A percentile compares a stretch with the other conserved stretches of the same genome.
Evolutionary conservation across 2,113 vertebrate genomes (phyloP).

Genomic region (Forbesichthys papilliferus): DNA sequence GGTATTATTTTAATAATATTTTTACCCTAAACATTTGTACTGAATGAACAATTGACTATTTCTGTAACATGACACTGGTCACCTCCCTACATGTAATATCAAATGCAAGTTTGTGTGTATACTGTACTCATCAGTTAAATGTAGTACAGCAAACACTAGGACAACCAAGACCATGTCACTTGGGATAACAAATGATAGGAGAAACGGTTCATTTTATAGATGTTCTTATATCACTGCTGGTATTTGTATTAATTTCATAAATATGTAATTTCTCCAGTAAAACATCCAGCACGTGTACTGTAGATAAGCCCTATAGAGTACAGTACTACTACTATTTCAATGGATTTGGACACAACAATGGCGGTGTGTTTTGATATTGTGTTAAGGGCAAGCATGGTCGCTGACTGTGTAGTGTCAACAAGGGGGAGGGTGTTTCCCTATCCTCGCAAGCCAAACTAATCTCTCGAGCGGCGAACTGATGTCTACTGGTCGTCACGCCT

Average conservation of each 20-base stretch:
- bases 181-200: slow-evolving; percentile 9
- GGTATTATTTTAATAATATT: slow-evolving; percentile 42
- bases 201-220: slow-evolving; percentile 5
- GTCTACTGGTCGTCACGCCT: background rate
- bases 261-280: background rate
- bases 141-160: slow-evolving; percentile 10
- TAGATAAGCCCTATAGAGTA: slow-evolving; percentile 10
- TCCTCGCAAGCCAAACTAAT: background rate
- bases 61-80: background rate
- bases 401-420: slow-evolving; percentile 59
- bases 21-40: slow-evolving; percentile 23
- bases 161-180: background rate
- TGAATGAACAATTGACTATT: slow-evolving; percentile 8
- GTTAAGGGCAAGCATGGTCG: slow-evolving; percentile 39
- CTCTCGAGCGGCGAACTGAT: no score
- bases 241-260: background rate
- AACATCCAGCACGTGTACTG: background rate
- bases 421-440: slow-evolving; percentile 1
- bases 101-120: background rate
- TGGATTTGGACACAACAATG: slow-evolving; percentile 41
- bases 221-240: background rate
- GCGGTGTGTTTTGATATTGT: slow-evolving; percentile 59
- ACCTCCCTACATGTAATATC: background rate
- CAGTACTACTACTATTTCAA: background rate
- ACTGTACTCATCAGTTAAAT: background rate